Base-by-base conservation (phyloP, 1,140 invertebrate genomes). In the Anastrepha obliqua region DNA sequence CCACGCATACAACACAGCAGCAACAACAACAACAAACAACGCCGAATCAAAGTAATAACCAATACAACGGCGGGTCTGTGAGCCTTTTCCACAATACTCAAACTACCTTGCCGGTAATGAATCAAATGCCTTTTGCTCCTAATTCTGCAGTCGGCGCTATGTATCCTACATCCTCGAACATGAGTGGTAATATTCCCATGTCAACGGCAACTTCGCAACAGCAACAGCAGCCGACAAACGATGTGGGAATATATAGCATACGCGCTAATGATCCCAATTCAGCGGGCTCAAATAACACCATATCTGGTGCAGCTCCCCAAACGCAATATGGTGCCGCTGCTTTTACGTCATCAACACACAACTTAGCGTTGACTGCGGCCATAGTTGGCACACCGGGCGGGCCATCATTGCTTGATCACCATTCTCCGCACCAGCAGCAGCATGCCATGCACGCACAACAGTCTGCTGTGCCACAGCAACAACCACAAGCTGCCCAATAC, bases 281-380 rank as follows among this genome's bases (percentile, higher is more conserved):
- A 2, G 44, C 59, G 17, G 86, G 29, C 47, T 5, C 86, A 29
- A 87, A 87, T 11, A 20, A 70, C 44, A n/a, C 20, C 13, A 65
- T 87, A 42, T 59, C 67, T 20, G 58, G 65, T 9, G 17, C 55
- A 17, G 58, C 85, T 13, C 20, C 51, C 13, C 91, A 89, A 65
- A 88, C 87, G 47, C 90, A 91, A 20, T 92, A 92, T 86, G 74
- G 89, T 8, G 89, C 89, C 0, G 96, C 97, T 4, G 95, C 96
- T 9, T 97, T 97, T 90, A 97, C 96, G 6, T 95, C 96, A 96
- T 3, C 89, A 17, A 87, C 96, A 65, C 95, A 96, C 91, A 97
- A 97, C 90, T 96, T 97, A 94, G 96, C 96, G 0, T 91, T 97
- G 2, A 97, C 96, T 3, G 95, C 96, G 7, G 95, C 96, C 0